A percentile compares a stretch with the other conserved stretches of the same genome.
These are phyloP conservation scores for Hemiscyllium ocellatum DNA, from an alignment of 2,113 vertebrate species.

Conservation along the genomic window DNA sequence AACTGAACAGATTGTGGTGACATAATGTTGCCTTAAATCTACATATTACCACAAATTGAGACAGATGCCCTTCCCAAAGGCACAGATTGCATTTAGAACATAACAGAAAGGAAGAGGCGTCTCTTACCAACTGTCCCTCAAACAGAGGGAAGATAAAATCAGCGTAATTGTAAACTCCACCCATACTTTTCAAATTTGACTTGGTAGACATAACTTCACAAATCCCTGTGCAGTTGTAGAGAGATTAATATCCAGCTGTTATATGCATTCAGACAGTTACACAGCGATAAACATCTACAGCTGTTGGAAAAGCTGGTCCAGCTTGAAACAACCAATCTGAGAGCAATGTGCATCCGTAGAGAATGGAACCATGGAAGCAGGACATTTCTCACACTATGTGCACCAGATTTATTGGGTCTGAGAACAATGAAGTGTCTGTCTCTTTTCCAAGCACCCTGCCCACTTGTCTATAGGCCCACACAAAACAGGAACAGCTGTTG, in stretches of 20 bases:
- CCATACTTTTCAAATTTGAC: background rate
- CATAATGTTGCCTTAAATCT: background rate
- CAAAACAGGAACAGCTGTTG: background rate
- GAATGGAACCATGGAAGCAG: background rate
- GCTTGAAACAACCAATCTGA: background rate
- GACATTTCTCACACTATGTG: background rate
- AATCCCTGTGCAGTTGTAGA: background rate
- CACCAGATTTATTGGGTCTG: background rate
- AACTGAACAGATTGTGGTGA: background rate
- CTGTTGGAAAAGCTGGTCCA: background rate
- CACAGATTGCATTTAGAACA: background rate
- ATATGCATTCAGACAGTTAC: background rate
- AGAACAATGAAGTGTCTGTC: background rate
- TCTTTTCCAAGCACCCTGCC: background rate
- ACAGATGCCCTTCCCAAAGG: background rate
- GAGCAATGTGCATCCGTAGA: background rate
- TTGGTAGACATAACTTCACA: background rate
- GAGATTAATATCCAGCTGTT: slow-evolving; percentile 15
- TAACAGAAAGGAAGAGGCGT: background rate
- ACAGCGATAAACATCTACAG: background rate
- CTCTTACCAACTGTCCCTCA: background rate
- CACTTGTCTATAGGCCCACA: background rate
- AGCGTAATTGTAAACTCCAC: background rate
- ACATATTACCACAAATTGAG: background rate
- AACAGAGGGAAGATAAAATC: background rate